phyloP scores from a whole-genome alignment of 2,113 vertebrate species.

The Siniperca knerii region DNA sequence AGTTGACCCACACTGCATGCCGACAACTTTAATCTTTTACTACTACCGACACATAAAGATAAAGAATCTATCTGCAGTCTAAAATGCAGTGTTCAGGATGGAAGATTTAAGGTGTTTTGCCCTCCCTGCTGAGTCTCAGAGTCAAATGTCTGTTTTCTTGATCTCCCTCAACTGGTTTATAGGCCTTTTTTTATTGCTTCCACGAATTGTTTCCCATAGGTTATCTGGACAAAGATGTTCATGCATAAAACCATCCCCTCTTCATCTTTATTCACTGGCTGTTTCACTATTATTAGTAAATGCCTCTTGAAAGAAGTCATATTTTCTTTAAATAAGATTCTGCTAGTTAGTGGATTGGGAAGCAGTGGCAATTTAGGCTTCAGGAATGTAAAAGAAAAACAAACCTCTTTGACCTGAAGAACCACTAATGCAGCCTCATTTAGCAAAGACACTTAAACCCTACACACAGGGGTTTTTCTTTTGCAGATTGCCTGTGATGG shows the following conservation, averaged over 20 bases:
- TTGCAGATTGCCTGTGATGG: neutral
- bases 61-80: slow-evolving; percentile 62
- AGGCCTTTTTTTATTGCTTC: slow-evolving; percentile 72
- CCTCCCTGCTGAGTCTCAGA: slow-evolving; percentile 49
- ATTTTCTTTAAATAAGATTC: slow-evolving; percentile 28
- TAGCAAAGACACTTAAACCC: neutral
- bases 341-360: neutral
- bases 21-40: slow-evolving; percentile 79
- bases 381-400: slow-evolving; percentile 16
- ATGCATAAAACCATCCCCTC: slow-evolving; percentile 59
- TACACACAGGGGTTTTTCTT: neutral
- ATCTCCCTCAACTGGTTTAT: slow-evolving; percentile 71
- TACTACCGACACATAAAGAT: slow-evolving; percentile 74
- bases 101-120: slow-evolving; percentile 75
- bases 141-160: slow-evolving; percentile 68
- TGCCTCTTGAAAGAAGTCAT: slow-evolving; percentile 33
- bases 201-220: slow-evolving; percentile 70
- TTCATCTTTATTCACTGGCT: slow-evolving; percentile 64
- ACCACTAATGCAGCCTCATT: neutral
- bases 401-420: slow-evolving; percentile 8
- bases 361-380: slow-evolving; percentile 23
- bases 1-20: slow-evolving; percentile 46
- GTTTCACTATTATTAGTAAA: slow-evolving; percentile 50
- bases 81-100: slow-evolving; percentile 61
- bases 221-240: slow-evolving; percentile 63